Evolutionary conservation across 2,888 invertebrate species (phyloP), one percentile per base, ranked within the genome.

Genomic region (Cheilosia scutellata): DNA sequence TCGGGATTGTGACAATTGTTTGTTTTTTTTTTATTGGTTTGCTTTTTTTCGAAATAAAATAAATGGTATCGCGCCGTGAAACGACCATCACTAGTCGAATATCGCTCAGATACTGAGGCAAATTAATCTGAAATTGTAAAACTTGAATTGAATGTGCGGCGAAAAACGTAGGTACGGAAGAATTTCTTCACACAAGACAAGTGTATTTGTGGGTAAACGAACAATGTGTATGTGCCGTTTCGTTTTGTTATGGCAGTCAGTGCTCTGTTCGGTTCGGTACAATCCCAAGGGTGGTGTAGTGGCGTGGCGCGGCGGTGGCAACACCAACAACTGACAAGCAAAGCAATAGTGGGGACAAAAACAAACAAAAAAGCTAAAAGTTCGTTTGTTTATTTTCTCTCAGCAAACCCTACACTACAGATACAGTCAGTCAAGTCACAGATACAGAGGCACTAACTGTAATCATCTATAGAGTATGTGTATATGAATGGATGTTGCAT

Each of bases 101-200:
- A 77, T 86, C 86, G 86, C 86, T 86, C 86, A 86, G 86, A 86
- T 86, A 86, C 86, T 86, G 82, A 86, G 66, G 66, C 82, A 72
- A 68, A 86, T 49, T 68, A 66, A 68, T 72, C 62, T 82, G 25
- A 58, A 84, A 75, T 68, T 74, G 42, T 33, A 79, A 83, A 84
- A 84, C 79, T 80, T 71, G 80, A 84, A 79, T 66, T 79, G 79
- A 70, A 60, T 71, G 58, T 80, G 42, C 65, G 77, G 77, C 78
- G 62, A 49, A 66, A 47, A 62, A 55, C 16, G 33, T 51, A 27
- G 13, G 29, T 55, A 31, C n/a, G n/a, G 16, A 55, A 55, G 55
- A 65, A 65, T 65, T 65, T 65, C 63, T 51, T 49, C 47, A 33
- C 37, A 13, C 27, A 29, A 13, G 51, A 13, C 27, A 29, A 13